phyloP scores from a whole-genome alignment of 2,113 vertebrate species.

The Phyllostomus hastatus region DNA sequence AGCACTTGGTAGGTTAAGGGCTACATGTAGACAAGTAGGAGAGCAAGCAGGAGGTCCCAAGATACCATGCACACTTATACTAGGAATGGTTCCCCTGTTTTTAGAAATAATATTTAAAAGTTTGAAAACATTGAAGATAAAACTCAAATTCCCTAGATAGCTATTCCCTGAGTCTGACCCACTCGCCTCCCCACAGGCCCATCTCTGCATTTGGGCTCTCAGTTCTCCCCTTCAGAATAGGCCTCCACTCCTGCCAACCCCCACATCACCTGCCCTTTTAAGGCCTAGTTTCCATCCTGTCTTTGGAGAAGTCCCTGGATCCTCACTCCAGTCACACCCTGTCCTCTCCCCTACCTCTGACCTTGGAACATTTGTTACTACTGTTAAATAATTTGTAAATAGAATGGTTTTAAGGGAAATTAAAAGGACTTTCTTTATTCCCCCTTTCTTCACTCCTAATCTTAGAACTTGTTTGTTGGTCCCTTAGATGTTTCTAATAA shows the following conservation, averaged over 20 bases:
- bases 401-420: slow-evolving; percentile 21
- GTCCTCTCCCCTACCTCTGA: background rate
- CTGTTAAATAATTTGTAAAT: background rate
- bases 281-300: background rate
- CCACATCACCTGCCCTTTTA: background rate
- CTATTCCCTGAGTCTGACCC: background rate
- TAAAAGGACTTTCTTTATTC: background rate
- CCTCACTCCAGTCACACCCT: background rate
- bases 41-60: background rate
- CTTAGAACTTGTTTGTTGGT: slow-evolving; percentile 17
- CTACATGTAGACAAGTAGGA: background rate
- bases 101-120: background rate
- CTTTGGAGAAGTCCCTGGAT: background rate
- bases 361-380: background rate
- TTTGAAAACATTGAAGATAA: background rate
- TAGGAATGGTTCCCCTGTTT: background rate
- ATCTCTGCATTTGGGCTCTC: background rate
- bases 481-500: slow-evolving; percentile 13
- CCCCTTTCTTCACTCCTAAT: background rate
- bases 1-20: background rate
- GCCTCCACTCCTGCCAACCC: background rate
- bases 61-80: background rate
- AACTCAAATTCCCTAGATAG: background rate
- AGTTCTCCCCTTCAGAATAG: background rate
- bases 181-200: background rate